phyloP scores from a whole-genome alignment of 2,888 invertebrate species.

The Unio pictorum region DNA sequence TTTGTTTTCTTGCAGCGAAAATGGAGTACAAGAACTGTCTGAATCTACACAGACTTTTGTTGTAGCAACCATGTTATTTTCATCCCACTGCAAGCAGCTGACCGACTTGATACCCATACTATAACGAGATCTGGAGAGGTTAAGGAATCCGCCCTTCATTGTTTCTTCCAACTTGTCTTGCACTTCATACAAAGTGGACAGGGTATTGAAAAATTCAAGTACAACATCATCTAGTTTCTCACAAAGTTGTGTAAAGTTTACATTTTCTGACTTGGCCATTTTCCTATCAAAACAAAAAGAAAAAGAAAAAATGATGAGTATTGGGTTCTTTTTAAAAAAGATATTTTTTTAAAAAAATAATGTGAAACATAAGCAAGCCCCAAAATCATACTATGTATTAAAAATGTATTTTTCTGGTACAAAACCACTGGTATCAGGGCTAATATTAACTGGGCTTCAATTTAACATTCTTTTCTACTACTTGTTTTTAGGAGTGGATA shows the following conservation, averaged over 20 bases:
- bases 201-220: slow-evolving; percentile 42
- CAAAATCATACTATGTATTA: no score
- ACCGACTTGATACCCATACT: slow-evolving; percentile 59
- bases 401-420: no score
- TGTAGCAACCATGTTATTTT: slow-evolving; percentile 46
- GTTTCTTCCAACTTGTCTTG: slow-evolving; percentile 34
- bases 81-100: slow-evolving; percentile 46
- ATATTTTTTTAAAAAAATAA: no score
- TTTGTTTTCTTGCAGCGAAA: slow-evolving; percentile 5
- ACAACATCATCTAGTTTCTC: slow-evolving; percentile 37
- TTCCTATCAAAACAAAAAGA: no score
- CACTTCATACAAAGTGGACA: slow-evolving; percentile 36
- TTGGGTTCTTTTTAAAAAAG: no score
- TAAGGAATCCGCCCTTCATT: slow-evolving; percentile 46
- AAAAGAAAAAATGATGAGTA: no score
- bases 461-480: no score
- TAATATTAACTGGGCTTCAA: no score
- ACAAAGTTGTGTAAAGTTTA: slow-evolving; percentile 27
- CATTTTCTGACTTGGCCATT: neutral
- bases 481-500: no score
- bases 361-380: no score
- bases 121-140: slow-evolving; percentile 56
- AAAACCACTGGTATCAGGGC: no score
- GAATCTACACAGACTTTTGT: slow-evolving; percentile 24
- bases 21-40: neutral